A percentile compares a stretch with the other conserved stretches of the same genome.
These are phyloP conservation scores for Hydrolagus affinis DNA, from an alignment of 2,113 vertebrate genomes.

Conservation along the genomic window DNA sequence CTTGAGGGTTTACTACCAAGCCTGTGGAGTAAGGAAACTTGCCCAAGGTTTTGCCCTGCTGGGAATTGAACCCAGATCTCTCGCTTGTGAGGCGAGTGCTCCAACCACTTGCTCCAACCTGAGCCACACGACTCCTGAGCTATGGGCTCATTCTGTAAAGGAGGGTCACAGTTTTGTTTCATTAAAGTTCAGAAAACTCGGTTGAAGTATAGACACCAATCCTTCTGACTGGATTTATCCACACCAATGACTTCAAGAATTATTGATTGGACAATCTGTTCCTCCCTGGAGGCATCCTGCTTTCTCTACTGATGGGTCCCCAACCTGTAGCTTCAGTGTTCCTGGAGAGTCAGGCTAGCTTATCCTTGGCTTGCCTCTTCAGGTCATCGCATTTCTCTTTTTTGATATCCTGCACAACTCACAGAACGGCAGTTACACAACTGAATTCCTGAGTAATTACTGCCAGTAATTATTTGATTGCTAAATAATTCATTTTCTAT, in stretches of 20 bases:
- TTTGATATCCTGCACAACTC: neutral
- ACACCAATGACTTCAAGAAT: constrained; percentile 22
- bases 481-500: neutral
- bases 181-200: too few species aligned
- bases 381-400: constrained; percentile 22
- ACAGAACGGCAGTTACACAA: neutral
- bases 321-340: constrained; percentile 22
- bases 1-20: too few species aligned
- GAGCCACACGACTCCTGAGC: too few species aligned
- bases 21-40: too few species aligned
- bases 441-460: neutral
- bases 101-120: too few species aligned
- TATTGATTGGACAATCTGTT: constrained; percentile 27
- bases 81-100: too few species aligned
- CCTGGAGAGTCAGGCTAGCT: neutral
- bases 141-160: constrained; percentile 29
- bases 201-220: neutral
- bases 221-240: constrained; percentile 18
- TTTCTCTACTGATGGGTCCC: constrained; percentile 10
- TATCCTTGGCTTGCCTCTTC: constrained; percentile 19
- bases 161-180: neutral
- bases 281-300: neutral
- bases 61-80: too few species aligned
- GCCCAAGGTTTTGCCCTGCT: too few species aligned
- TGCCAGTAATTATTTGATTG: constrained; percentile 7